Conservation (phyloP, 1,140 invertebrate species). For the Thaumetopoea pityocampa region DNA sequence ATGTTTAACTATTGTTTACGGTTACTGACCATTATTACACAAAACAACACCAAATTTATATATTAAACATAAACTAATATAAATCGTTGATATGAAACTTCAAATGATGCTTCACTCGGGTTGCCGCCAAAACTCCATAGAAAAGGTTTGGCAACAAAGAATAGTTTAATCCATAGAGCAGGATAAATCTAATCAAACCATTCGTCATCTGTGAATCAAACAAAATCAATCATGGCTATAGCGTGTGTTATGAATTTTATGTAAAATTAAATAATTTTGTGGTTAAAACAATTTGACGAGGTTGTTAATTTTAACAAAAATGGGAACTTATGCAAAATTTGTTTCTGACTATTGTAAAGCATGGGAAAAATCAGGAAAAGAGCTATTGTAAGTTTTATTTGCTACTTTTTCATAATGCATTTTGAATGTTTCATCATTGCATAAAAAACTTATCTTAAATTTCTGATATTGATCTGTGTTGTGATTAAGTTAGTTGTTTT, state of each 20-base stretch:
- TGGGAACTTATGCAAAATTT: constrained; percentile 60
- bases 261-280: constrained; percentile 1
- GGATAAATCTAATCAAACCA: too few species aligned
- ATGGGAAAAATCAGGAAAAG: constrained; percentile 71
- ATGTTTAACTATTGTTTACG: too few species aligned
- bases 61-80: too few species aligned
- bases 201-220: too few species aligned
- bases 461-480: too few species aligned
- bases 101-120: too few species aligned
- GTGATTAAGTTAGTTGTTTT: too few species aligned
- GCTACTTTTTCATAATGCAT: constrained; percentile 35
- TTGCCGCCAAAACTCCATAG: background rate
- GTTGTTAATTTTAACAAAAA: constrained; percentile 27
- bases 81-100: too few species aligned
- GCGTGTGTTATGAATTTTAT: constrained; percentile 28
- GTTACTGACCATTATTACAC: too few species aligned
- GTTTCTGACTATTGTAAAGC: constrained; percentile 67
- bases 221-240: constrained; percentile 22
- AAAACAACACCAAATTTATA: too few species aligned
- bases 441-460: too few species aligned
- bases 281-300: constrained; percentile 13
- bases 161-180: too few species aligned
- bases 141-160: background rate
- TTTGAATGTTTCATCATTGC: constrained; percentile 39
- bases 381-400: constrained; percentile 57